These are phyloP conservation scores for Psilopogon haemacephalus DNA, from an alignment of 2,113 vertebrate species.

Conservation along the genomic window DNA sequence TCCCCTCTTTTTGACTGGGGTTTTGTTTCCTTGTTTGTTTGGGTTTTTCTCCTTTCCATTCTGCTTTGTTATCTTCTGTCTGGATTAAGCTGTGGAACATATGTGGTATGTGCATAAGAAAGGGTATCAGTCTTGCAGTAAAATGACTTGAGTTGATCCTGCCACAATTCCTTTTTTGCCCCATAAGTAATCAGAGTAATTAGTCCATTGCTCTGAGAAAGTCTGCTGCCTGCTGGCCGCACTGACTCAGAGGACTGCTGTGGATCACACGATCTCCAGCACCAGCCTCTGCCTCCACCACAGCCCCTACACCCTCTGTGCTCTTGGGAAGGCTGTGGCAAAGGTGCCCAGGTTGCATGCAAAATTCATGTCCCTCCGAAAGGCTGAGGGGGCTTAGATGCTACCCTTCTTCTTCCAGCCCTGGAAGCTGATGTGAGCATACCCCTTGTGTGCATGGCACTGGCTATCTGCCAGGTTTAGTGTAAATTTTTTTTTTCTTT, in stretches of 20 bases:
- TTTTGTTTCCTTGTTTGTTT: no score
- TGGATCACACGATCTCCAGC: accelerated
- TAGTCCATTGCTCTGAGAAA: background rate
- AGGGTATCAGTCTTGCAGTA: background rate
- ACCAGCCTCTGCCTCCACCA: accelerated
- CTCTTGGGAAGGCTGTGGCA: background rate
- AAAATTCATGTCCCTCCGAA: background rate
- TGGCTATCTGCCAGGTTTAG: constrained; percentile 76
- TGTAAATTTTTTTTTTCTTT: constrained; percentile 17
- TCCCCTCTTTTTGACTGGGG: background rate
- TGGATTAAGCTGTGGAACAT: background rate
- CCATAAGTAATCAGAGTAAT: background rate
- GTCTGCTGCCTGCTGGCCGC: background rate
- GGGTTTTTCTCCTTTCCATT: background rate
- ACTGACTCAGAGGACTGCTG: background rate
- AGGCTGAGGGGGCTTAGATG: background rate
- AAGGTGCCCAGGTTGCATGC: background rate
- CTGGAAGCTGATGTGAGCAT: background rate
- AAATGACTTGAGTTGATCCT: background rate
- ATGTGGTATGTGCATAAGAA: background rate
- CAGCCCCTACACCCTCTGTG: accelerated
- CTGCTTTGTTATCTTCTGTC: background rate
- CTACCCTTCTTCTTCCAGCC: background rate
- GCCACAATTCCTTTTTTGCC: background rate
- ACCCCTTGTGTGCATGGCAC: constrained; percentile 56